These are phyloP conservation scores for Paracanthobrama guichenoti DNA, from an alignment of 2,113 vertebrate species.

Conservation along the genomic window DNA sequence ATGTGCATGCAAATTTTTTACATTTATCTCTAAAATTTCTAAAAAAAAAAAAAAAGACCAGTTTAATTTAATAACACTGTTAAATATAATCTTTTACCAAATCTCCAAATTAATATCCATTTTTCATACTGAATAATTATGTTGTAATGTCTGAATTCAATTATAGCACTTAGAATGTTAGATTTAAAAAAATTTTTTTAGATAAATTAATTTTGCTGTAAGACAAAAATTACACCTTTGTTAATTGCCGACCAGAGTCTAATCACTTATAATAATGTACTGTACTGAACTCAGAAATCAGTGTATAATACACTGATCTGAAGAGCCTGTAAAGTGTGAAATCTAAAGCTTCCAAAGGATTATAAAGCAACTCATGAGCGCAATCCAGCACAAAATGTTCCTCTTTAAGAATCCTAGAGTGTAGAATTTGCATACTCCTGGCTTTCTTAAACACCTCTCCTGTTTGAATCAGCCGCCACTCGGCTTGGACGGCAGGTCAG, in stretches of 20 bases:
- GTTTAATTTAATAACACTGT: background rate
- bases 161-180: background rate
- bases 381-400: background rate
- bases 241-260: background rate
- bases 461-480: background rate
- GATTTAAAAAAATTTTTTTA: too few relatives aligned
- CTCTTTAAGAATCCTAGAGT: background rate
- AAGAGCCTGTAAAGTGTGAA: background rate
- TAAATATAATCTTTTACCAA: background rate
- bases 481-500: background rate
- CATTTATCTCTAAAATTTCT: background rate
- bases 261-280: background rate
- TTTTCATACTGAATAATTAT: background rate
- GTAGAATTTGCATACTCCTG: background rate
- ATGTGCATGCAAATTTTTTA: background rate
- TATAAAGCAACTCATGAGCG: background rate
- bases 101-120: background rate
- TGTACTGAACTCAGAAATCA: background rate
- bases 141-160: background rate
- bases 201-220: background rate
- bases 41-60: too few relatives aligned
- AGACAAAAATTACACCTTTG: background rate
- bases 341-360: background rate
- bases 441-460: slow-evolving; percentile 3
- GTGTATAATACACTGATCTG: background rate